Conservation (phyloP, 2,888 invertebrate genomes). For the Drosophila monieri region DNA sequence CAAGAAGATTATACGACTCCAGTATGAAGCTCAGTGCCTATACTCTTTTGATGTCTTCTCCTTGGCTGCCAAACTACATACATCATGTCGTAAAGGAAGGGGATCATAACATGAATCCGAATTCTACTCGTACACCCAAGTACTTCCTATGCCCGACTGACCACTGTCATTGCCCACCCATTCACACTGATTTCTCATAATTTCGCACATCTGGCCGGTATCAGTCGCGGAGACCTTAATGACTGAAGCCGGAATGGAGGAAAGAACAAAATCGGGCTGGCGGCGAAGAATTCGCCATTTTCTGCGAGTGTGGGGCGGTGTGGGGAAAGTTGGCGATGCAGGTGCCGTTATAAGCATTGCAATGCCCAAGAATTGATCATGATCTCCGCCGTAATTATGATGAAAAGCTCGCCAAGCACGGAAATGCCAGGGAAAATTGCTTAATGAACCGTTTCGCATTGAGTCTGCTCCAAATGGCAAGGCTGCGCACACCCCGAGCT, state of each 20-base stretch:
- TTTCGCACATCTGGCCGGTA: constrained; percentile 23
- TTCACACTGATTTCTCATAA: constrained; percentile 30
- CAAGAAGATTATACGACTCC: not conserved
- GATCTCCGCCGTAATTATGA: constrained; percentile 40
- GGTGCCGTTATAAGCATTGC: constrained; percentile 62
- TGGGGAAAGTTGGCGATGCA: constrained; percentile 52
- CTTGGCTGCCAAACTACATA: too few relatives aligned
- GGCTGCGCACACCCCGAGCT: constrained; percentile 43
- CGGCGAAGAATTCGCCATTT: constrained; percentile 27
- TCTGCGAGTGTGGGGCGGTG: constrained; percentile 38
- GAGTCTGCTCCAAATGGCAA: constrained; percentile 65
- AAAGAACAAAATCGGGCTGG: constrained; percentile 9
- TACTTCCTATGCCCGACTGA: constrained; percentile 10
- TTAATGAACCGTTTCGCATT: constrained; percentile 69
- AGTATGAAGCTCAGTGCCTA: too few relatives aligned
- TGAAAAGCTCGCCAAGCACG: constrained; percentile 53
- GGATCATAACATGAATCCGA: too few relatives aligned
- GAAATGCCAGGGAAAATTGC: constrained; percentile 72
- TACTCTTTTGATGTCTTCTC: too few relatives aligned
- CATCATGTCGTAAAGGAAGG: too few relatives aligned
- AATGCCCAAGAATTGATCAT: constrained; percentile 46
- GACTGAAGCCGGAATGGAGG: constrained; percentile 11
- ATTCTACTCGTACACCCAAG: too few relatives aligned
- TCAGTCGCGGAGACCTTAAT: constrained; percentile 21
- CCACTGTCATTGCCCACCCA: constrained; percentile 12